These are phyloP conservation scores for Aphodius granarius DNA, from an alignment of 2,888 invertebrate species.

Conservation along the genomic window DNA sequence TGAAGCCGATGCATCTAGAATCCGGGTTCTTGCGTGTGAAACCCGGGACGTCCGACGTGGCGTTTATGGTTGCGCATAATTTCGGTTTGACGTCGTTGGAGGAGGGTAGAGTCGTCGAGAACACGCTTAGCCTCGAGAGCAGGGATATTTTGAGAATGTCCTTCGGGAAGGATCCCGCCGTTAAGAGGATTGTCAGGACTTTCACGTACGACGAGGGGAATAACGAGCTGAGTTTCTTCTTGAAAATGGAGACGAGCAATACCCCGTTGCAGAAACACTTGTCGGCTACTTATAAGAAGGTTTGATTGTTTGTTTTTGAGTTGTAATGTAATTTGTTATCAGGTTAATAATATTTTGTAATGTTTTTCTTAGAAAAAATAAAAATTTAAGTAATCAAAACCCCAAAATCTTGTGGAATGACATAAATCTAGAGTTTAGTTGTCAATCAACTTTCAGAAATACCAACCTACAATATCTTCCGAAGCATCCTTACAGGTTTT, in stretches of 20 bases:
- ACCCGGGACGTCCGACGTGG: conserved; percentile 57
- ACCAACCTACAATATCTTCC: too few relatives aligned
- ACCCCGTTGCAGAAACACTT: conserved; percentile 61
- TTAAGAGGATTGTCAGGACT: conserved; percentile 36
- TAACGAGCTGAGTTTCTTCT: conserved; percentile 50
- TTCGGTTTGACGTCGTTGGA: conserved; percentile 64
- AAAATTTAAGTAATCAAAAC: too few relatives aligned
- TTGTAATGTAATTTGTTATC: not conserved
- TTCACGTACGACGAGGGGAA: conserved; percentile 19
- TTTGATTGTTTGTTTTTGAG: conserved; percentile 2
- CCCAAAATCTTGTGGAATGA: too few relatives aligned
- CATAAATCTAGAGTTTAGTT: too few relatives aligned
- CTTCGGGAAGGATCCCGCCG: conserved; percentile 59
- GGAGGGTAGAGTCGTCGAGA: conserved; percentile 45
- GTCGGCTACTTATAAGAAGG: conserved; percentile 56
- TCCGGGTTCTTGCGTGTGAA: conserved; percentile 63
- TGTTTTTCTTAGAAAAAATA: not conserved
- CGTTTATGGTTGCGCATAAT: conserved; percentile 63
- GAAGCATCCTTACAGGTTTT: too few relatives aligned
- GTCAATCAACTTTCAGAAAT: too few relatives aligned
- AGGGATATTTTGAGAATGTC: conserved; percentile 56
- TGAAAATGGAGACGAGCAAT: conserved; percentile 61
- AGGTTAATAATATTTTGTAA: not conserved
- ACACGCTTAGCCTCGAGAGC: conserved; percentile 53
- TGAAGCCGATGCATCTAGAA: conserved; percentile 64